Evolutionary conservation across 2,888 invertebrate genomes (phyloP).

Genomic region (Drosophila mimetica): DNA sequence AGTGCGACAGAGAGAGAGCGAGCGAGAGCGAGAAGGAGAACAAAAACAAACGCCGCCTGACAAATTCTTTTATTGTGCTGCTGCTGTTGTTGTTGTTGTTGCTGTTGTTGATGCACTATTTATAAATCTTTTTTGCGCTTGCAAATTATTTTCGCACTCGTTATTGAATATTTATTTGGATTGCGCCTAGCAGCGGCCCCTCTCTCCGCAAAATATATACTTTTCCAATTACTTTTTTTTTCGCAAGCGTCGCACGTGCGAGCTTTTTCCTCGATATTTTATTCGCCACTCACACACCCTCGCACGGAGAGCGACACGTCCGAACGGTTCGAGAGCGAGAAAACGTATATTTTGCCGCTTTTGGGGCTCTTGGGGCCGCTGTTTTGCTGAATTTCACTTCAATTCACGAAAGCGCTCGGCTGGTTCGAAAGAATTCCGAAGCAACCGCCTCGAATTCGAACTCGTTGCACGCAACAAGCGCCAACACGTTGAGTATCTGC

Average conservation of each 20-base stretch:
- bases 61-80: slow-evolving; percentile 67
- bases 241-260: slow-evolving; percentile 66
- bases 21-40: slow-evolving; percentile 17
- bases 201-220: slow-evolving; percentile 6
- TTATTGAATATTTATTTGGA: slow-evolving; percentile 68
- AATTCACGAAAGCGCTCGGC: too few species aligned
- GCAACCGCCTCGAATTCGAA: too few species aligned
- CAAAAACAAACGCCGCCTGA: slow-evolving; percentile 57
- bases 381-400: too few species aligned
- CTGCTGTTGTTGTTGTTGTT: slow-evolving; percentile 37
- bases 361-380: too few species aligned
- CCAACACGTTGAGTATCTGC: too few species aligned
- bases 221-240: slow-evolving; percentile 21
- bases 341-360: too few species aligned
- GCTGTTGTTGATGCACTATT: slow-evolving; percentile 74
- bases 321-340: slow-evolving; percentile 8
- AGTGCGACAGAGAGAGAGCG: slow-evolving; percentile 5
- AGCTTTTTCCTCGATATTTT: slow-evolving; percentile 64
- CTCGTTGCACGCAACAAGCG: too few species aligned
- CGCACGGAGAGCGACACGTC: slow-evolving; percentile 29
- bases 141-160: slow-evolving; percentile 55
- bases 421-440: too few species aligned
- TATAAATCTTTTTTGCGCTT: slow-evolving; percentile 62
- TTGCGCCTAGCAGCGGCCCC: slow-evolving; percentile 24
- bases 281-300: slow-evolving; percentile 58